phyloP scores from a whole-genome alignment of 2,888 invertebrate species.

The Megaustenia siamemsis region DNA sequence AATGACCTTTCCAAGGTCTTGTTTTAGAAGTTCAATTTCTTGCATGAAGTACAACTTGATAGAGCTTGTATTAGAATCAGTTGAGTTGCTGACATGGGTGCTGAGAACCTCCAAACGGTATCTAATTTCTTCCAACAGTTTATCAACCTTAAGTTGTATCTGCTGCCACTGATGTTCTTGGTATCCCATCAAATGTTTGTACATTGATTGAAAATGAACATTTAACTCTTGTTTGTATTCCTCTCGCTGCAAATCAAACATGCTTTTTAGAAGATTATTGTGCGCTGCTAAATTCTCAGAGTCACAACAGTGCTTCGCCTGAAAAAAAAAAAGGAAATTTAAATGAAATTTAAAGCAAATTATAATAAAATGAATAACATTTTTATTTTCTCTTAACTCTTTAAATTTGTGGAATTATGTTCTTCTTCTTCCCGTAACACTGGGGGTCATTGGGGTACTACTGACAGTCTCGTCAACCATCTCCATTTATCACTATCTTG shows the following conservation, averaged over 20 bases:
- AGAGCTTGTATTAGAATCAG: background rate
- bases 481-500: no score
- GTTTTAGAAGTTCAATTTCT: conserved; percentile 1
- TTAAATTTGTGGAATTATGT: no score
- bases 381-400: no score
- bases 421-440: no score
- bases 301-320: background rate
- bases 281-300: background rate
- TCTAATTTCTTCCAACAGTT: background rate
- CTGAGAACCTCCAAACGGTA: background rate
- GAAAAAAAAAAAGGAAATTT: no score
- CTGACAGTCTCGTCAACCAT: no score
- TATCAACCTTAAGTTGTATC: background rate
- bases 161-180: background rate
- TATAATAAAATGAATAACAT: no score
- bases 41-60: conserved; percentile 16
- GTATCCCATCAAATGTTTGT: background rate
- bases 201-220: background rate
- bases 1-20: conserved; percentile 17
- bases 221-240: background rate
- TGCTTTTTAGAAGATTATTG: background rate
- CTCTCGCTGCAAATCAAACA: background rate
- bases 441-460: no score
- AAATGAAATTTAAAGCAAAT: no score
- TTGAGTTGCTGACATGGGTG: background rate